Conservation (phyloP, 2,113 vertebrate genomes). For the Gadus chalcogrammus region DNA sequence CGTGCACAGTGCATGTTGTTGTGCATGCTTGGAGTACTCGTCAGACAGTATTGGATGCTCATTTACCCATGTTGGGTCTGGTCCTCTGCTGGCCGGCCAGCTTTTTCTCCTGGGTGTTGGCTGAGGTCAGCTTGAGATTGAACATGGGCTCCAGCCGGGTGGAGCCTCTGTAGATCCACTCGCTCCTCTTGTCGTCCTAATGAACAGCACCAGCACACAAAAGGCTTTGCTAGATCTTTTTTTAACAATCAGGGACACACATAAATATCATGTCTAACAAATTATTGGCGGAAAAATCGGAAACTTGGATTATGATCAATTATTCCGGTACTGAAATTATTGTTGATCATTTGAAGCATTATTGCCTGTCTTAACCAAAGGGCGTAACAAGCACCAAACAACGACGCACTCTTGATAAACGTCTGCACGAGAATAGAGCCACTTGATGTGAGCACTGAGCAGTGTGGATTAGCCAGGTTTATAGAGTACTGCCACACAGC, state of each 20-base stretch:
- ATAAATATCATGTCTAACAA: background rate
- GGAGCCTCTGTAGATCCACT: constrained; percentile 97
- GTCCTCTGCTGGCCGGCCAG: constrained; percentile 86
- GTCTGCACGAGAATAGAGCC: too few relatives aligned
- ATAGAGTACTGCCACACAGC: background rate
- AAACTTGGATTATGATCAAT: too few relatives aligned
- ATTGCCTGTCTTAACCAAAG: too few relatives aligned
- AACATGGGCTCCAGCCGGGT: constrained; percentile 97
- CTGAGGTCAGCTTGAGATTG: constrained; percentile 92
- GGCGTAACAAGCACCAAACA: too few relatives aligned
- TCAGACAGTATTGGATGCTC: too few relatives aligned
- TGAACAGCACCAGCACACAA: constrained; percentile 4
- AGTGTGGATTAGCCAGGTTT: background rate
- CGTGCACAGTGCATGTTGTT: too few relatives aligned
- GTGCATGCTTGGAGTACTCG: too few relatives aligned
- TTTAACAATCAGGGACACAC: background rate
- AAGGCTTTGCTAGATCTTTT: background rate
- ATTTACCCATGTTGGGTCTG: constrained; percentile 88
- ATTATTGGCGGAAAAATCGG: background rate
- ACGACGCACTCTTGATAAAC: too few relatives aligned
- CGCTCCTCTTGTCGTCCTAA: constrained; percentile 93
- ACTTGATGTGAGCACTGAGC: too few relatives aligned
- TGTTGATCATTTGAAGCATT: too few relatives aligned
- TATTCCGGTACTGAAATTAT: too few relatives aligned
- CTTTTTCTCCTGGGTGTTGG: constrained; percentile 90